Percentiles rank a stretch among this genome's conserved stretches.
phyloP scores from a whole-genome alignment of 2,888 invertebrate genomes.

The Ommatoiulus sabulosus region DNA sequence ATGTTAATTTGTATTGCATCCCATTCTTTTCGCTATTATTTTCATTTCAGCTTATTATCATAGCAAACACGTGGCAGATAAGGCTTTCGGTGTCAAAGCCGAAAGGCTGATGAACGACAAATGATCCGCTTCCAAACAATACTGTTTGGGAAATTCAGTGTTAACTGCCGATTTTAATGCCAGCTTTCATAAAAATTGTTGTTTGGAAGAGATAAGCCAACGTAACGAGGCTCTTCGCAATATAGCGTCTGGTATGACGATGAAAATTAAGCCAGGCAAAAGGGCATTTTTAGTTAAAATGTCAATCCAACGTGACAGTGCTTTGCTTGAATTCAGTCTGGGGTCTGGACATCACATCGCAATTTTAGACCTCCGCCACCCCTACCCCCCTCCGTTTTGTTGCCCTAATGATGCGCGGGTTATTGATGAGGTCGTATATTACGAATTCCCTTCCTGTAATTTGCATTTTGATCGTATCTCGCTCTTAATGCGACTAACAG shows the following conservation, averaged over 20 bases:
- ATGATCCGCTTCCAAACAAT: conserved; percentile 21
- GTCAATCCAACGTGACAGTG: not conserved
- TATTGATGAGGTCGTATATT: not conserved
- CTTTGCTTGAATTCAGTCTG: not conserved
- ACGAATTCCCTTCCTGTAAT: not conserved
- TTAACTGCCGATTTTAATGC: conserved; percentile 32
- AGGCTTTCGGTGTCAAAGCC: not conserved
- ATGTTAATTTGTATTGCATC: not conserved
- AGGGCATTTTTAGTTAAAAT: not conserved
- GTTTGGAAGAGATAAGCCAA: not conserved
- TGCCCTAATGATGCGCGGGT: not conserved
- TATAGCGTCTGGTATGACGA: not conserved
- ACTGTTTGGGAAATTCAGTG: not conserved
- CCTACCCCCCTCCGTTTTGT: not conserved
- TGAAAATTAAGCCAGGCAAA: not conserved
- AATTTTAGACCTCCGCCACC: not conserved
- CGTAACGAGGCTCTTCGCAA: conserved; percentile 16
- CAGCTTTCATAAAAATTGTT: conserved; percentile 8
- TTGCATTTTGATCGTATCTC: conserved; percentile 14
- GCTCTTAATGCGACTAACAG: not conserved
- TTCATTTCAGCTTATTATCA: conserved; percentile 40
- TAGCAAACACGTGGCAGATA: not conserved
- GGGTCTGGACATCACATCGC: not conserved
- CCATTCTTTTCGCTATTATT: not conserved
- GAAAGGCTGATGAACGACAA: conserved; percentile 31